Base-by-base conservation (phyloP, 1,140 invertebrate genomes). In the Acromyrmex heyeri region DNA sequence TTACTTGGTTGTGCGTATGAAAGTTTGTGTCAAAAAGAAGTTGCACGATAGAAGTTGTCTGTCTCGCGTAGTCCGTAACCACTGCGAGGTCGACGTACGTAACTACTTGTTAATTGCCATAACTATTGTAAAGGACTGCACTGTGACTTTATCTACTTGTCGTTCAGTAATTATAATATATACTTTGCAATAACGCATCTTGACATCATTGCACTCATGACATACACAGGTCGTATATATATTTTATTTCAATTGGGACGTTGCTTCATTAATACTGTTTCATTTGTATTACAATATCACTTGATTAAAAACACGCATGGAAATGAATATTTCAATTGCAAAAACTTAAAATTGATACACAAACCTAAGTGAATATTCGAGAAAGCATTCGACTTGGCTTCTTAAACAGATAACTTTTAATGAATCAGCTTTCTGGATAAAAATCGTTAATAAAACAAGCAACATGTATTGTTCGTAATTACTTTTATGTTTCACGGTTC, bases 81-180 rank as follows among this genome's bases (percentile, higher is more conserved):
- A 30, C 76, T 34, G 7, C 24, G 44, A 78, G n/a, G 76, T 78
- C 76, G 30, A 65, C 18, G 44, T 30, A 53, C 76, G 44, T 65
- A 50, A 57, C 18, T 78, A 78, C 24, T 34, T 21, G 44, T 24
- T 65, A 65, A 59, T 27, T 64, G 38, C 24, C 16, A 8, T 48
- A 48, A 77, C 16, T 78, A 50, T 6, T 34, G 2, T 18, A 77
- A 64, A 38, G 24, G 18, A 48, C 6, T 27, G 44, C 44, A 48
- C 38, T 30, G 44, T 14, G 44, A 65, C 61, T 65, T 78, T 65
- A 57, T 78, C 38, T 62, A 62, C 21, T 21, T 78, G 21, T 48
- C 38, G 75, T 48, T 48, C 21, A 62, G 24, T 21, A 64, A 64
- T 78, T 64, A 50, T 48, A 65, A 48, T n/a, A n/a, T n/a, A n/a